Evolutionary conservation across 2,113 vertebrate genomes (phyloP).

Genomic region (Anolis carolinensis): DNA sequence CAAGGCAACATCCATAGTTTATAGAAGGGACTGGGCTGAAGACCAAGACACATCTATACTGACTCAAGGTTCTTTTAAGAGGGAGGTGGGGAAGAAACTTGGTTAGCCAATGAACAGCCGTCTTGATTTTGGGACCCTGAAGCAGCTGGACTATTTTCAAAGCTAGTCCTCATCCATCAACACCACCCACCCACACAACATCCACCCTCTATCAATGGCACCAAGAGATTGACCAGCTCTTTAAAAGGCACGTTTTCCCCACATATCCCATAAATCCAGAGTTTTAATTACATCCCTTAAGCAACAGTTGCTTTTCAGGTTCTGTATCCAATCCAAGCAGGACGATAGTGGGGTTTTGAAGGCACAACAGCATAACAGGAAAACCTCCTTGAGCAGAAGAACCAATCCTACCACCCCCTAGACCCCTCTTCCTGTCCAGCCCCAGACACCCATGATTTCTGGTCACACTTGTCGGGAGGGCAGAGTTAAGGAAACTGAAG

Average conservation of each 20-base stretch:
- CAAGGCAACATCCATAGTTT: background rate
- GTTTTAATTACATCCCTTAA: background rate
- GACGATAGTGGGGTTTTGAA: background rate
- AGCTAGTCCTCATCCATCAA: background rate
- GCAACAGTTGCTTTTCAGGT: slow-evolving; percentile 1
- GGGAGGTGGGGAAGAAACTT: background rate
- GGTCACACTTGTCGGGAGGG: background rate
- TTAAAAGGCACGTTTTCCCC: slow-evolving; percentile 49
- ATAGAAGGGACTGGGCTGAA: background rate
- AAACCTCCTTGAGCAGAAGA: background rate
- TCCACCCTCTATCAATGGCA: background rate
- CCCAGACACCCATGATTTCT: background rate
- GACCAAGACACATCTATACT: background rate
- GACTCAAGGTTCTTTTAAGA: background rate
- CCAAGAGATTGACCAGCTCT: background rate
- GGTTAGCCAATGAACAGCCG: background rate
- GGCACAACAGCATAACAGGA: background rate
- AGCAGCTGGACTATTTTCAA: background rate
- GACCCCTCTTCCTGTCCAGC: background rate
- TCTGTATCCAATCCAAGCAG: background rate
- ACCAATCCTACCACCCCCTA: background rate
- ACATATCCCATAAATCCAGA: background rate
- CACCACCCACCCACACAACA: background rate
- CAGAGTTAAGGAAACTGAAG: background rate
- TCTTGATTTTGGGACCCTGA: background rate